Evolutionary conservation across 2,888 invertebrate species (phyloP).

Genomic region (Brachyopa scutellaris): DNA sequence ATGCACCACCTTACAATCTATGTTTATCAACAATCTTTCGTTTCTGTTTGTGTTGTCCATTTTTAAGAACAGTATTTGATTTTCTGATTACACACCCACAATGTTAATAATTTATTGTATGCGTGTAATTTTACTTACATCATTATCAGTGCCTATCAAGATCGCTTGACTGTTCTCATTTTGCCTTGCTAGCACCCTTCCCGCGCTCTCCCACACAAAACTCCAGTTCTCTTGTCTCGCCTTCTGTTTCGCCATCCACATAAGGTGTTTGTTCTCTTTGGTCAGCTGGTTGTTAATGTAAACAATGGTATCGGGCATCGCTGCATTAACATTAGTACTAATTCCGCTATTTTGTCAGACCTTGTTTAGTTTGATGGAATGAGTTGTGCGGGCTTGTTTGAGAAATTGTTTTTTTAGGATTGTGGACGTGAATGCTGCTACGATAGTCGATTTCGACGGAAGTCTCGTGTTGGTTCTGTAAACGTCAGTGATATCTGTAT

Average conservation of each 20-base stretch:
- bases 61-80: not conserved
- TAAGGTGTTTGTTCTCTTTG: not conserved
- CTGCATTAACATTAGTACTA: too few relatives aligned
- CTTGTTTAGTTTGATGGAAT: too few relatives aligned
- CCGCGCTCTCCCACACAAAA: conserved; percentile 34
- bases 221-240: not conserved
- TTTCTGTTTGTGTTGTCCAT: not conserved
- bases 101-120: conserved; percentile 5
- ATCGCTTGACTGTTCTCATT: conserved; percentile 3
- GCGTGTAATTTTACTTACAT: conserved; percentile 7
- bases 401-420: not conserved
- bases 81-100: not conserved
- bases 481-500: not conserved
- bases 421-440: not conserved
- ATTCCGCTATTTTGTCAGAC: too few relatives aligned
- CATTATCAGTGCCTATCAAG: not conserved
- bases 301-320: too few relatives aligned
- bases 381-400: not conserved
- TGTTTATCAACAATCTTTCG: not conserved
- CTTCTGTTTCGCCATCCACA: not conserved
- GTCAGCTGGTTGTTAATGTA: too few relatives aligned
- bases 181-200: conserved; percentile 12
- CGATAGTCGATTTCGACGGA: not conserved
- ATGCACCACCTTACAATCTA: conserved; percentile 20
- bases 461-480: not conserved